phyloP scores from a whole-genome alignment of 2,888 invertebrate species.

The Lasioglossum villosulum region DNA sequence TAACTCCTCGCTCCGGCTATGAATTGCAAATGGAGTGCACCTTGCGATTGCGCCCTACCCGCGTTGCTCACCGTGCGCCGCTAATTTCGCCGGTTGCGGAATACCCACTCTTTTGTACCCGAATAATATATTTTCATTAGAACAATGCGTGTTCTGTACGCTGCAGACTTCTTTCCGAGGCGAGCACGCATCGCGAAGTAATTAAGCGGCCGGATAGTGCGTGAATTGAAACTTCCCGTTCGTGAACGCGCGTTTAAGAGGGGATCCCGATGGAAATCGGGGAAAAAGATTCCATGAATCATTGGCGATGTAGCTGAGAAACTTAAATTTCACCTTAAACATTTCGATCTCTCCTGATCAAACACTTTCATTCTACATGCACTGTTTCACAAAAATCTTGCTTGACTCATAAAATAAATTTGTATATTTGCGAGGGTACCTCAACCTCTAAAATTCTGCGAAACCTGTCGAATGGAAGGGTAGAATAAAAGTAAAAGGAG shows the following conservation, averaged over 20 bases:
- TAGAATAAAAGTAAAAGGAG: background rate
- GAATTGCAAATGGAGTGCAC: conserved; percentile 24
- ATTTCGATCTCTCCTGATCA: too few relatives aligned
- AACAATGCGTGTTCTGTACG: background rate
- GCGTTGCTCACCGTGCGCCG: conserved; percentile 4
- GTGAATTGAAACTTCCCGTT: background rate
- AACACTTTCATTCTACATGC: too few relatives aligned
- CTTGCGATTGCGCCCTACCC: background rate
- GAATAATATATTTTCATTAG: conserved; percentile 11
- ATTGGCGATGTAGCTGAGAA: background rate
- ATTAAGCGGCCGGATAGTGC: conserved; percentile 5
- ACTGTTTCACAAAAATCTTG: too few relatives aligned
- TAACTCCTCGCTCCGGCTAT: background rate
- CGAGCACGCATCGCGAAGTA: background rate
- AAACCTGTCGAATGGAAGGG: background rate
- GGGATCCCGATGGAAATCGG: background rate
- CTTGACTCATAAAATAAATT: too few relatives aligned
- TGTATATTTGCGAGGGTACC: too few relatives aligned
- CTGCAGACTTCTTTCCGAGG: background rate
- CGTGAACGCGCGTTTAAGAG: background rate
- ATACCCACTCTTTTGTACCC: background rate
- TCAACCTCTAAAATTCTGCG: background rate
- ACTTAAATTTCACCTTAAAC: too few relatives aligned
- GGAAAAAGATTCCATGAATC: background rate
- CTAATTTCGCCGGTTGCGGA: conserved; percentile 38